Evolutionary conservation across 2,113 vertebrate species (phyloP), one percentile per base, ranked within the genome.

Genomic region (Aplodontia rufa): DNA sequence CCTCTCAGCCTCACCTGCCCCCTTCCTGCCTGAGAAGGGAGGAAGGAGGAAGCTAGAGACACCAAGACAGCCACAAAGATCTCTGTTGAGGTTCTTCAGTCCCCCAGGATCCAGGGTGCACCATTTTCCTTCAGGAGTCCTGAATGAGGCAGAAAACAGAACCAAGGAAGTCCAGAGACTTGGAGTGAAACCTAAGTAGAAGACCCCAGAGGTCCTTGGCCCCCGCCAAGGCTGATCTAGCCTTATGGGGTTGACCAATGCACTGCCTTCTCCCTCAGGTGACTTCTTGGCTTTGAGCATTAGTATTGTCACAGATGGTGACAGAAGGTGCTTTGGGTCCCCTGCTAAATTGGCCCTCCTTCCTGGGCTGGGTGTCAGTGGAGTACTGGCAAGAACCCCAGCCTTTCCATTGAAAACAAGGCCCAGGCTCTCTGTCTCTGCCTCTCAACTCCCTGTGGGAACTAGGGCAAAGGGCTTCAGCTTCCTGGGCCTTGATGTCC

Each of bases 1-100:
- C 86, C 42, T 94, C 51, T 95, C 79, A 89, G 75, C 47, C 58
- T 96, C 3, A 17, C 75, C 47, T 95, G 55, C 69, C 68, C 28
- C 1, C 72, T 95, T 32, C 66, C 93, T 96, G 79, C 49, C 75
- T 95, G 45, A 93, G 66, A 94, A 81, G 35, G 78, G 51, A 93
- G 75, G 64, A 83, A 69, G 55, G 53, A 90, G 80, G 53, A 90
- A 28, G 47, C 76, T 32, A 87, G 62, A 74, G 16, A 20, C 19
- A 90, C 93, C 78, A 83, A 51, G 81, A 84, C 66, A 94, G 68
- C 71, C 75, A 35, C 58, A 95, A 93, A 89, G 49, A 4, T 76
- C 81, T 88, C 10, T 42, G 14, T 85, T 91, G 68, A 81, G 55
- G 47, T 90, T 72, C n/a, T 30, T 76, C 14, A 75, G 20, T 11